Percentiles rank a stretch among this genome's conserved stretches.
Evolutionary conservation across 2,888 invertebrate genomes (phyloP).

Genomic region (Syritta pipiens): DNA sequence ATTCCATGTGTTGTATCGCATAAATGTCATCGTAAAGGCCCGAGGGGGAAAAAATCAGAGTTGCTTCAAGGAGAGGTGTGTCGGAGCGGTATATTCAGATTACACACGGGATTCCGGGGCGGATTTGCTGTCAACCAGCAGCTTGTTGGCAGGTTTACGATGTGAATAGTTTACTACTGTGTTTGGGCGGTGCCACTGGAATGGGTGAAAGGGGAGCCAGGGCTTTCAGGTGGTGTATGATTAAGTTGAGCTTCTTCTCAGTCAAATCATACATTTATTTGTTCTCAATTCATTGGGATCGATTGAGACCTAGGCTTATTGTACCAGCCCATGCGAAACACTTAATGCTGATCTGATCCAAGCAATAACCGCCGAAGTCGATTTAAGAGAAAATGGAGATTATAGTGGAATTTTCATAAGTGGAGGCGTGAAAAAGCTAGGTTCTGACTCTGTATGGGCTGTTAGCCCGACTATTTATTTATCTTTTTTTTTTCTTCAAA

Average conservation of each 20-base stretch:
- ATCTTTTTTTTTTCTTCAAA: too few relatives aligned
- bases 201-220: not conserved
- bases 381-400: too few relatives aligned
- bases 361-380: too few relatives aligned
- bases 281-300: too few relatives aligned
- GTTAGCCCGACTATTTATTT: too few relatives aligned
- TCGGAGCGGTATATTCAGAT: slow-evolving; percentile 20
- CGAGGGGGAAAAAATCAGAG: slow-evolving; percentile 6
- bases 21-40: slow-evolving; percentile 55
- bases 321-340: too few relatives aligned
- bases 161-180: slow-evolving; percentile 13
- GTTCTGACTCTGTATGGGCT: too few relatives aligned
- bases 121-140: slow-evolving; percentile 44
- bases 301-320: too few relatives aligned
- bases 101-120: slow-evolving; percentile 19
- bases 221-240: not conserved
- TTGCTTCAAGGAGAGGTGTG: slow-evolving; percentile 18
- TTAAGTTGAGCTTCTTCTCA: not conserved
- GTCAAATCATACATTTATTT: too few relatives aligned
- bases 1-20: slow-evolving; percentile 54
- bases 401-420: too few relatives aligned
- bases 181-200: slow-evolving; percentile 2
- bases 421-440: too few relatives aligned
- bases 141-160: slow-evolving; percentile 42
- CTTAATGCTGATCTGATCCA: too few relatives aligned